A percentile compares a stretch with the other conserved stretches of the same genome.
phyloP scores from a whole-genome alignment of 2,888 invertebrate species.

The Brassicogethes aeneus region DNA sequence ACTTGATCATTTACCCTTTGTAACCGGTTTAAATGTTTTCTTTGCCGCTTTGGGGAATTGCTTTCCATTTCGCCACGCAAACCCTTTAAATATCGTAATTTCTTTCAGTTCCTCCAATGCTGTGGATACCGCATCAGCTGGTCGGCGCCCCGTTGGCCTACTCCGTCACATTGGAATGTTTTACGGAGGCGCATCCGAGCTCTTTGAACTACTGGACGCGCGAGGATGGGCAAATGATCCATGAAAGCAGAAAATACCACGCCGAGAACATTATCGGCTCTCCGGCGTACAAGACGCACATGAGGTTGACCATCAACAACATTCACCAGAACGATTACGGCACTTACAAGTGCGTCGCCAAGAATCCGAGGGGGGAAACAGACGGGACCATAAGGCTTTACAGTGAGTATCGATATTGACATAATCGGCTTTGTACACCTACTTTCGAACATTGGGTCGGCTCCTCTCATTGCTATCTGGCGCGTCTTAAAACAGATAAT shows the following conservation, averaged over 20 bases:
- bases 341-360: conserved; percentile 80
- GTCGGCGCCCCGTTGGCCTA: conserved; percentile 78
- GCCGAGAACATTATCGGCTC: conserved; percentile 61
- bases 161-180: conserved; percentile 79
- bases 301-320: conserved; percentile 73
- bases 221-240: conserved; percentile 83
- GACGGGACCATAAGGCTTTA: conserved; percentile 83
- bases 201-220: conserved; percentile 87
- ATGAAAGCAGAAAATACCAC: conserved; percentile 73
- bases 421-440: too few relatives aligned
- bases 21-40: conserved; percentile 38
- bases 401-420: conserved; percentile 53
- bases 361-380: conserved; percentile 85
- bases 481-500: conserved; percentile 2
- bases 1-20: conserved; percentile 37
- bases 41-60: conserved; percentile 31
- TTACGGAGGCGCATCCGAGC: conserved; percentile 84
- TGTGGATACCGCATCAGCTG: conserved; percentile 85
- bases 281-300: conserved; percentile 78
- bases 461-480: neutral
- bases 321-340: conserved; percentile 76
- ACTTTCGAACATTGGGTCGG: too few relatives aligned
- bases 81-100: neutral
- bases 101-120: conserved; percentile 74
- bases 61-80: conserved; percentile 15